Conservation (phyloP, 2,888 invertebrate genomes). For the Deladenus siricidicola region DNA sequence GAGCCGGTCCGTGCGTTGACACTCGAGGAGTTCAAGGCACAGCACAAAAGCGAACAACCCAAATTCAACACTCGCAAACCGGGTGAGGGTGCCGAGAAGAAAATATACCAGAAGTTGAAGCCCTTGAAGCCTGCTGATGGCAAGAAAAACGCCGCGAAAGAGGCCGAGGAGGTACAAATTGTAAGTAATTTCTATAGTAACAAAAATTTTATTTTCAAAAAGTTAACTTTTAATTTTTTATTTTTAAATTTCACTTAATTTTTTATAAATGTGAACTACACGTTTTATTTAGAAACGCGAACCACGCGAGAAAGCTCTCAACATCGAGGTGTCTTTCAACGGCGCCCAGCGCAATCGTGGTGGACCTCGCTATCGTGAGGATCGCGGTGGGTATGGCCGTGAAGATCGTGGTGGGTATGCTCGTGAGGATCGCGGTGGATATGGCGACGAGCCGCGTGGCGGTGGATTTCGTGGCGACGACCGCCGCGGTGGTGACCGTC, state of each 20-base stretch:
- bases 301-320: slow-evolving; percentile 29
- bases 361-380: slow-evolving; percentile 25
- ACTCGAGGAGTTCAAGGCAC: slow-evolving; percentile 33
- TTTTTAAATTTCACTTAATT: not conserved
- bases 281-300: slow-evolving; percentile 21
- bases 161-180: slow-evolving; percentile 20
- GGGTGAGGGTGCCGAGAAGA: slow-evolving; percentile 24
- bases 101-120: slow-evolving; percentile 40
- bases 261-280: not conserved
- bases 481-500: slow-evolving; percentile 11
- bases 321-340: slow-evolving; percentile 30
- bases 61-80: slow-evolving; percentile 41
- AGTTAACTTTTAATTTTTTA: not conserved
- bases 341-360: slow-evolving; percentile 14
- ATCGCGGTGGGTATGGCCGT: slow-evolving; percentile 18
- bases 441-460: slow-evolving; percentile 19
- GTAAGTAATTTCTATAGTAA: slow-evolving; percentile 17
- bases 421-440: slow-evolving; percentile 13
- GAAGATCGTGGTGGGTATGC: slow-evolving; percentile 28
- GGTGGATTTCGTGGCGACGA: slow-evolving; percentile 28
- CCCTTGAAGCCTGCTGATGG: slow-evolving; percentile 30
- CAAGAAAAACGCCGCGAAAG: slow-evolving; percentile 19
- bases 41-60: slow-evolving; percentile 29
- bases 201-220: not conserved
- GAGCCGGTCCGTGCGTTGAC: slow-evolving; percentile 21